Evolutionary conservation across 37 sponge, comb jelly and placozoan genomes (phyloP).

Genomic region (Chondrilla cf. caribensis): DNA sequence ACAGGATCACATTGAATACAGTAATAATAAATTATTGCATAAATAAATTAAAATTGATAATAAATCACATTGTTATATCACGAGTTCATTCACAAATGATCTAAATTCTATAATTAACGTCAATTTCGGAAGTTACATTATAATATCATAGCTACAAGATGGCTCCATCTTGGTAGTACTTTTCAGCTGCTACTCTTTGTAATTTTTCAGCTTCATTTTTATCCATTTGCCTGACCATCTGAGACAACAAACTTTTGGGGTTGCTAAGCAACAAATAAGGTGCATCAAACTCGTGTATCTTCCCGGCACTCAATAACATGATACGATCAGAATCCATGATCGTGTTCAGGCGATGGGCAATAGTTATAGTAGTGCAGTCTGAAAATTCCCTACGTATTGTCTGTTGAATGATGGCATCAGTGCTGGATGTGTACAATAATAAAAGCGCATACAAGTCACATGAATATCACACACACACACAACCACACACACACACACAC

Average conservation of each 20-base stretch:
- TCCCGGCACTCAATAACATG: constrained; percentile 50
- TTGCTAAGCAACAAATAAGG: constrained; percentile 33
- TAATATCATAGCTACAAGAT: too few species aligned
- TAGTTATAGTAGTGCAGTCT: constrained; percentile 57
- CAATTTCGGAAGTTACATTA: too few species aligned
- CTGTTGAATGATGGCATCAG: constrained; percentile 62
- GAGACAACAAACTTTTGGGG: background rate
- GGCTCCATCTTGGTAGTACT: too few species aligned
- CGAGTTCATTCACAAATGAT: too few species aligned
- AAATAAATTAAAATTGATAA: too few species aligned
- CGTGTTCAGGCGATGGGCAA: constrained; percentile 73
- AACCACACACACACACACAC: too few species aligned
- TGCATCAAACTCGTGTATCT: constrained; percentile 40
- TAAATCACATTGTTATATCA: too few species aligned
- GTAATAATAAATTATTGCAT: too few species aligned
- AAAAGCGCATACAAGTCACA: too few species aligned
- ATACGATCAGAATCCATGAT: constrained; percentile 72
- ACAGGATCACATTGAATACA: too few species aligned
- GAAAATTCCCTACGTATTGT: constrained; percentile 45
- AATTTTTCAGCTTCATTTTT: constrained; percentile 12
- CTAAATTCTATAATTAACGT: too few species aligned
- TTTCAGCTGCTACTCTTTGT: constrained; percentile 34
- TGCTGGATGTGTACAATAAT: constrained; percentile 27
- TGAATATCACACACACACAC: too few species aligned
- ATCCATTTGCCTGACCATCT: constrained; percentile 15